Evolutionary conservation across 1,140 invertebrate genomes (phyloP).

Genomic region (Liolophura sinensis): DNA sequence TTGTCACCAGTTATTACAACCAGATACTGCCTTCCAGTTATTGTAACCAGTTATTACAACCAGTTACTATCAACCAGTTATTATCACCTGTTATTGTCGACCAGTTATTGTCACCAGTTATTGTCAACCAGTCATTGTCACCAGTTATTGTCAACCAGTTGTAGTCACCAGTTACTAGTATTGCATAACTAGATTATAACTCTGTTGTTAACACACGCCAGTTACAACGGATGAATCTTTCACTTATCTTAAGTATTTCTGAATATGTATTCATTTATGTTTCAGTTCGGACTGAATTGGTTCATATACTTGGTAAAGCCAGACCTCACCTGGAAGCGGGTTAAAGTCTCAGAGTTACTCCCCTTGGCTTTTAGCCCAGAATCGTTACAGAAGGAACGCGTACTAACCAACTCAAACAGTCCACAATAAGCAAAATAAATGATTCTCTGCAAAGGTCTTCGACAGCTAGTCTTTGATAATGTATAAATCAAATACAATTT

Average conservation of each 20-base stretch:
- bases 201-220: neutral
- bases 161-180: neutral
- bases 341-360: slow-evolving; percentile 58
- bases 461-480: neutral
- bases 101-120: too few relatives aligned
- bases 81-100: too few relatives aligned
- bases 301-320: slow-evolving; percentile 62
- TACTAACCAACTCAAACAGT: slow-evolving; percentile 17
- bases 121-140: too few relatives aligned
- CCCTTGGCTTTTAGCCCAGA: slow-evolving; percentile 60
- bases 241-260: neutral
- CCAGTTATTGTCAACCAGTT: too few relatives aligned
- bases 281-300: slow-evolving; percentile 43
- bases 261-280: slow-evolving; percentile 10
- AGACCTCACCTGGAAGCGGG: slow-evolving; percentile 53
- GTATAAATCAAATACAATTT: too few relatives aligned
- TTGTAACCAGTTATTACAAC: too few relatives aligned
- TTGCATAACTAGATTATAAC: neutral
- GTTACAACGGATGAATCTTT: neutral
- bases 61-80: too few relatives aligned
- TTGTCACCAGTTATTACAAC: too few relatives aligned
- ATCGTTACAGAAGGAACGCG: slow-evolving; percentile 25
- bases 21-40: too few relatives aligned
- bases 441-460: neutral
- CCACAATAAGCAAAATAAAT: slow-evolving; percentile 4